Percentiles rank a stretch among this genome's conserved stretches.
phyloP scores from a whole-genome alignment of 2,888 invertebrate species.

The Aromia moschata region DNA sequence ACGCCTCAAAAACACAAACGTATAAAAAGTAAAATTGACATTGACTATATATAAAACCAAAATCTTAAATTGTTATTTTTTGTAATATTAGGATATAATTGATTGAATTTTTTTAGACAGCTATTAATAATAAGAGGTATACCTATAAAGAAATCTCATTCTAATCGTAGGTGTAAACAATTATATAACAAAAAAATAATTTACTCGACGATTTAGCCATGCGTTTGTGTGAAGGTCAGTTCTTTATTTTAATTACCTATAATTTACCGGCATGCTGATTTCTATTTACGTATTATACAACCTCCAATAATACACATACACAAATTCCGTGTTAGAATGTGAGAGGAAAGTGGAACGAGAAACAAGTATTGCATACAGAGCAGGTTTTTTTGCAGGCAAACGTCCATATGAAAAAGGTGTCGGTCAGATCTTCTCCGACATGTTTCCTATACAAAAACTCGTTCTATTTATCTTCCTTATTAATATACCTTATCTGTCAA shows the following conservation, averaged over 20 bases:
- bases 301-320: background rate
- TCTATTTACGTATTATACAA: conserved; percentile 6
- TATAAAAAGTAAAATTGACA: no score
- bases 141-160: no score
- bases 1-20: no score
- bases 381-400: background rate
- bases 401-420: background rate
- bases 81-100: no score
- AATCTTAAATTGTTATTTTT: no score
- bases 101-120: no score
- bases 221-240: conserved; percentile 2
- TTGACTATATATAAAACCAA: no score
- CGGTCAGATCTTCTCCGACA: background rate
- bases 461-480: no score
- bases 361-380: background rate
- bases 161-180: background rate
- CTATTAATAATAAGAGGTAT: no score
- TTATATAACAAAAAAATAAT: conserved; percentile 12
- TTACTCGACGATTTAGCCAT: conserved; percentile 4
- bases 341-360: conserved; percentile 2
- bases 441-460: background rate
- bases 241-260: conserved; percentile 1
- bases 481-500: no score
- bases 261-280: background rate
- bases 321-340: conserved; percentile 4